Percentiles rank a stretch among this genome's conserved stretches.
phyloP scores from a whole-genome alignment of 2,888 invertebrate species.

The Cryptocheilus praepositus region DNA sequence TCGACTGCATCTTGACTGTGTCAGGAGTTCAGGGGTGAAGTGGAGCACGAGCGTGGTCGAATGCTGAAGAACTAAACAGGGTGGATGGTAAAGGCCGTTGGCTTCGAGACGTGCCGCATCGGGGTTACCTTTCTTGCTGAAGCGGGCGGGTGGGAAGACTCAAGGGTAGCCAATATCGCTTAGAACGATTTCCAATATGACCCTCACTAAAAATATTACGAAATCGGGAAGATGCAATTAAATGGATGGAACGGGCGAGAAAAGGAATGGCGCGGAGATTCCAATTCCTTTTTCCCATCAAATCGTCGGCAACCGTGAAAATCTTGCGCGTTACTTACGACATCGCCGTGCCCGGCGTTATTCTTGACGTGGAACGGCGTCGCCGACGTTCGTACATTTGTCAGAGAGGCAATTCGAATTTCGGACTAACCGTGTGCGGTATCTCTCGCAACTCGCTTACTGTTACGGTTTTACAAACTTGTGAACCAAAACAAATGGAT shows the following conservation, averaged over 20 bases:
- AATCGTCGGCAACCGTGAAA: slow-evolving; percentile 5
- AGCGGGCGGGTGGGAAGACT: slow-evolving; percentile 42
- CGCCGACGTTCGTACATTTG: slow-evolving; percentile 23
- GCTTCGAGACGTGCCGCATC: slow-evolving; percentile 52
- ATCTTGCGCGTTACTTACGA: slow-evolving; percentile 1
- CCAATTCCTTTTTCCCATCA: too few species aligned
- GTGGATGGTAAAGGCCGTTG: slow-evolving; percentile 32
- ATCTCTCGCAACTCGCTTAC: slow-evolving; percentile 27
- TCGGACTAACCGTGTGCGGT: slow-evolving; percentile 46
- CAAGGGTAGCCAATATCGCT: slow-evolving; percentile 43
- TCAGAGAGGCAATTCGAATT: slow-evolving; percentile 33
- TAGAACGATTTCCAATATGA: slow-evolving; percentile 45
- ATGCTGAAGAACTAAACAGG: slow-evolving; percentile 44
- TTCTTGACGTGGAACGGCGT: slow-evolving; percentile 16
- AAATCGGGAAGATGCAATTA: slow-evolving; percentile 11
- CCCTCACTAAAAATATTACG: slow-evolving; percentile 11
- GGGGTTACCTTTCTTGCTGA: slow-evolving; percentile 44
- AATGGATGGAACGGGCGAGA: too few species aligned
- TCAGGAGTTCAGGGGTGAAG: slow-evolving; percentile 56
- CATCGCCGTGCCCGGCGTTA: not conserved
- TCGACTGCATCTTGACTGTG: slow-evolving; percentile 58
- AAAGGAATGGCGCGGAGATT: too few species aligned
- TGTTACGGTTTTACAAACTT: slow-evolving; percentile 33
- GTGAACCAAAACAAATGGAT: slow-evolving; percentile 49
- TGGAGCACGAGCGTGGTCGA: slow-evolving; percentile 30